Evolutionary conservation across 1,140 invertebrate species (phyloP).

Genomic region (Nasonia longicornis): DNA sequence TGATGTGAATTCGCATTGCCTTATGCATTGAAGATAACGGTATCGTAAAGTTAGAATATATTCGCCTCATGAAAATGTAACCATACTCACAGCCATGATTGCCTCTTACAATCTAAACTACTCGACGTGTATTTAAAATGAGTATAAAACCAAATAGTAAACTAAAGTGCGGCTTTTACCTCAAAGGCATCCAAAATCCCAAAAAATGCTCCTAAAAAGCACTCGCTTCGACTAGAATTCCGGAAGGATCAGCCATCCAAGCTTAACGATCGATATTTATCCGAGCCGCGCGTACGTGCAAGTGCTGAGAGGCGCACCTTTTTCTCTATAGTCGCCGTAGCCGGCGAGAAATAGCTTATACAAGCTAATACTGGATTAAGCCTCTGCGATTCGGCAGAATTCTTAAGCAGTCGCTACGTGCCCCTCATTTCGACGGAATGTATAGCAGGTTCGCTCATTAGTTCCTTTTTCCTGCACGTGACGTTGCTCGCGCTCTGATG

Average conservation of each 20-base stretch:
- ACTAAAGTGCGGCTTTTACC: too few species aligned
- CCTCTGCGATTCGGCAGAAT: slow-evolving; percentile 3
- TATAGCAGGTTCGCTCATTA: not conserved
- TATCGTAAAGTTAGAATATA: too few species aligned
- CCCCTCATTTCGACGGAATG: not conserved
- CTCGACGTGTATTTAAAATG: too few species aligned
- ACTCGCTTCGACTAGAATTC: not conserved
- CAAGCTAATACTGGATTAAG: slow-evolving; percentile 28
- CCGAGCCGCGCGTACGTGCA: not conserved
- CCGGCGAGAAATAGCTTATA: slow-evolving; percentile 10
- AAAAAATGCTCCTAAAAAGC: not conserved
- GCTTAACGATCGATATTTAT: not conserved
- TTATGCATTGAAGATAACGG: too few species aligned
- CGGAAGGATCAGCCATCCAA: not conserved
- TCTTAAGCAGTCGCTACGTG: not conserved
- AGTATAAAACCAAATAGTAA: too few species aligned
- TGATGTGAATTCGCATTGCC: too few species aligned
- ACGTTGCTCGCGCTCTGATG: not conserved
- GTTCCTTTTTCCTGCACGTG: not conserved
- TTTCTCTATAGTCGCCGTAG: slow-evolving; percentile 1
- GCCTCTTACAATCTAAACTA: too few species aligned
- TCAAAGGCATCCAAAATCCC: not conserved
- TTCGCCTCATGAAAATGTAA: too few species aligned
- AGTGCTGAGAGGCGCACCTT: slow-evolving; percentile 13
- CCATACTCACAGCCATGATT: too few species aligned